Base-by-base conservation (phyloP, 2,113 vertebrate genomes). In the Chaetorhynchus papuensis region DNA sequence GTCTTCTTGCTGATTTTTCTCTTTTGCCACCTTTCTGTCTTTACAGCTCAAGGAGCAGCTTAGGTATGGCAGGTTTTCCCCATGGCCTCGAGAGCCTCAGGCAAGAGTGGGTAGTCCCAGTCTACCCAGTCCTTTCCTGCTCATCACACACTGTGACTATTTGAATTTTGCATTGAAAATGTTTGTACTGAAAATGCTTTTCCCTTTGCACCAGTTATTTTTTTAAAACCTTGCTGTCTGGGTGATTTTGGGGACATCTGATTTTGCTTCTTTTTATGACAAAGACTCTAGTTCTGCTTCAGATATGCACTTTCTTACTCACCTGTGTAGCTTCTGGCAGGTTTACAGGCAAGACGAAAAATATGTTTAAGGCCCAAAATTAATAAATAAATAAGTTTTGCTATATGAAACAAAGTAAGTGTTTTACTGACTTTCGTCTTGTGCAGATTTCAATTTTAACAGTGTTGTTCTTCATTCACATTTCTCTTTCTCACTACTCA, bases 361-460 rank as follows among this genome's bases (percentile, higher is more conserved):
- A 11, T 42, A 65, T 75, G 16, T 81, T 96, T 91, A 95, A 89
- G 47, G 60, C 30, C 45, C 28, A 33, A 92, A 83, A 96, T 95
- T 93, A 94, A 97, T 90, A 95, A 96, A 94, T 90, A 91, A 95
- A 19, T 84, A 89, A 84, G 15, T 75, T 92, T 96, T 72, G 15
- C 30, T 90, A 59, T 66, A 90, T 7, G n/a, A 69, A 94, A 91
- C 86, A 79, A 83, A 44, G 7, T 47, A 96, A 87, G 65, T 52
- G 18, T 96, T 96, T 93, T 78, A 86, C 75, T 96, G 42, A 70
- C 52, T 94, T 96, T 94, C 60, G 28, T 93, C 66, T 72, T 90
- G 57, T 54, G 75, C 31, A 76, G 49, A 74, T 59, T 91, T 97
- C 61, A 96, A 57, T 96, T 93, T 95, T 93, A 83, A 54, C 9